A percentile compares a stretch with the other conserved stretches of the same genome.
These are phyloP conservation scores for Mormyrus hasselquistii DNA, from an alignment of 2,797 vertebrate genomes.

Conservation along the genomic window DNA sequence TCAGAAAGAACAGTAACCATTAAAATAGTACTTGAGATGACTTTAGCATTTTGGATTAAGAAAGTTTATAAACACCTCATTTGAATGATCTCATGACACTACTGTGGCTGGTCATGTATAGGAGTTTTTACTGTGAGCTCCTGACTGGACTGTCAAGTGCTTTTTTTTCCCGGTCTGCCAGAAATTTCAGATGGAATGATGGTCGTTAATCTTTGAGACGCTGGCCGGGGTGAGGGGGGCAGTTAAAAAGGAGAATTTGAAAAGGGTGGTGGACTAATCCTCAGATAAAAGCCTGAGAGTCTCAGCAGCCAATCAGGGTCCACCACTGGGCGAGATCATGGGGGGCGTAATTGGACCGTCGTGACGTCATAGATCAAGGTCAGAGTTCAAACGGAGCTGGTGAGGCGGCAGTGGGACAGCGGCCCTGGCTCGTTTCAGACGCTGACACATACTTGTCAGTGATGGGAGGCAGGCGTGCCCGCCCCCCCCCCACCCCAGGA, in stretches of 20 bases:
- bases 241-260: background rate
- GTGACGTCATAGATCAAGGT: constrained; percentile 53
- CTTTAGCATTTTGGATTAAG: background rate
- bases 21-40: background rate
- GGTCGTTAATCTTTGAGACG: background rate
- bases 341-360: constrained; percentile 38
- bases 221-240: no score
- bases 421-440: background rate
- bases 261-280: background rate
- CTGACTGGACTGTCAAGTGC: background rate
- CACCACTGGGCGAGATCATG: background rate
- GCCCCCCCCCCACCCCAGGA: background rate
- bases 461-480: constrained; percentile 27
- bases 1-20: background rate
- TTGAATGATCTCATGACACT: background rate
- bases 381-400: constrained; percentile 40
- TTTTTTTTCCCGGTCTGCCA: background rate
- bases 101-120: background rate
- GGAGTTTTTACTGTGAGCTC: background rate
- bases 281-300: background rate
- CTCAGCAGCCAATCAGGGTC: background rate
- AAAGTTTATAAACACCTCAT: background rate
- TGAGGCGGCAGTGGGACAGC: constrained; percentile 25
- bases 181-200: background rate
- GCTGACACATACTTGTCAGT: constrained; percentile 17